phyloP scores from a whole-genome alignment of 2,888 invertebrate genomes.

The Deladenus siricidicola region DNA sequence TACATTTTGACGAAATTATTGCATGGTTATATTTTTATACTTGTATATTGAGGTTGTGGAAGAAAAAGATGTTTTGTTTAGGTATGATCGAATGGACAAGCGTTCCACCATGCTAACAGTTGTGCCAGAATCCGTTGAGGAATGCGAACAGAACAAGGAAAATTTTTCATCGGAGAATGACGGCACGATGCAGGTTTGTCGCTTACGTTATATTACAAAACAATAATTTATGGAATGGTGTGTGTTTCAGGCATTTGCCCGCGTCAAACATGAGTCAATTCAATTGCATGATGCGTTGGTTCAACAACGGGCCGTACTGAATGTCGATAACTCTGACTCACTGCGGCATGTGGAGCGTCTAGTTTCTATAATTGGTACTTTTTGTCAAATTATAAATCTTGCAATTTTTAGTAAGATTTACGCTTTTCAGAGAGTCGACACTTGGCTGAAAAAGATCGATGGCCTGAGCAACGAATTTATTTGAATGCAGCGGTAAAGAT shows the following conservation, averaged over 20 bases:
- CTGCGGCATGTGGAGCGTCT: constrained; percentile 73
- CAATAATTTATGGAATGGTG: neutral
- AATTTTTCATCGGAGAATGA: constrained; percentile 45
- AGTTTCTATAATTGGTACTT: constrained; percentile 16
- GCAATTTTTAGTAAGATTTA: neutral
- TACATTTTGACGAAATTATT: constrained; percentile 47
- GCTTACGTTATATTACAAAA: constrained; percentile 15
- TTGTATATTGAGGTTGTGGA: constrained; percentile 11
- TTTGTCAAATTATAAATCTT: neutral
- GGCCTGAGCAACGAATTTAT: constrained; percentile 17
- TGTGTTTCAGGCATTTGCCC: constrained; percentile 38
- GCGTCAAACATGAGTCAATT: constrained; percentile 46
- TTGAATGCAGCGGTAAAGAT: constrained; percentile 13
- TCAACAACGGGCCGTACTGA: constrained; percentile 28
- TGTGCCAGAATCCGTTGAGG: constrained; percentile 33
- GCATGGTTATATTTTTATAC: constrained; percentile 34
- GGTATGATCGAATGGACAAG: constrained; percentile 40
- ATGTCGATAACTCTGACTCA: constrained; percentile 57
- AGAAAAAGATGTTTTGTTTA: too few species aligned
- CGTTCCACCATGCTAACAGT: constrained; percentile 28
- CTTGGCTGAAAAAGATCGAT: constrained; percentile 18
- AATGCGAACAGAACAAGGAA: constrained; percentile 46
- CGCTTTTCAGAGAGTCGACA: constrained; percentile 18
- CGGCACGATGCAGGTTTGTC: constrained; percentile 41
- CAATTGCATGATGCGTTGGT: constrained; percentile 36